Evolutionary conservation across 2,113 vertebrate genomes (phyloP).

Genomic region (Calonectris borealis): DNA sequence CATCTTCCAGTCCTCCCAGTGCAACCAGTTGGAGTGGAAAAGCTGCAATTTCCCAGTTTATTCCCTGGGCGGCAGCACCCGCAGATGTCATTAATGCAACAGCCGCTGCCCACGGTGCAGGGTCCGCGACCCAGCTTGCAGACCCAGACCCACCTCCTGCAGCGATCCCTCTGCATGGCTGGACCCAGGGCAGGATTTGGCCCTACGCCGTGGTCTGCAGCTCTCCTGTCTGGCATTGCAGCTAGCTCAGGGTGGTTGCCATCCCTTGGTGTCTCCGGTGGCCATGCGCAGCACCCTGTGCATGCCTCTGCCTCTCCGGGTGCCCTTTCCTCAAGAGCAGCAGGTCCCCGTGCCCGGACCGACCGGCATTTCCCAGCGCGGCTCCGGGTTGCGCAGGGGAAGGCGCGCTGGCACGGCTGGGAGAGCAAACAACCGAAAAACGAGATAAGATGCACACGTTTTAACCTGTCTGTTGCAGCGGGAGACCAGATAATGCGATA

Average conservation of each 20-base stretch:
- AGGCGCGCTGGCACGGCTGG: neutral
- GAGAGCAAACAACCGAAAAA: neutral
- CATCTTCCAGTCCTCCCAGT: neutral
- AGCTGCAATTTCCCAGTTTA: neutral
- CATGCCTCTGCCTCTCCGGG: accelerated
- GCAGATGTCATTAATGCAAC: neutral
- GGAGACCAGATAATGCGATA: neutral
- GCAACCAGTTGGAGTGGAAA: neutral
- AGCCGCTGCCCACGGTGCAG: neutral
- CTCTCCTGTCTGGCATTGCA: neutral
- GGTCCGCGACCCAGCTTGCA: neutral
- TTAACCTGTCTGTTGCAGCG: neutral
- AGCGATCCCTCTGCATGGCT: neutral
- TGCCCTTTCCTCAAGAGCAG: neutral
- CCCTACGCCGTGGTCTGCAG: accelerated
- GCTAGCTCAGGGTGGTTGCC: neutral
- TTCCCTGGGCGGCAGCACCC: neutral
- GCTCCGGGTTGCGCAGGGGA: neutral
- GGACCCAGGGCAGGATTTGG: neutral
- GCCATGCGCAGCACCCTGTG: neutral
- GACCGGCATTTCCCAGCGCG: accelerated
- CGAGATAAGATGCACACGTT: neutral
- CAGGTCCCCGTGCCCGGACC: neutral
- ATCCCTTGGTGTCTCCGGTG: neutral
- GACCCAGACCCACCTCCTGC: neutral